A percentile compares a stretch with the other conserved stretches of the same genome.
Evolutionary conservation across 2,797 vertebrate species (phyloP).

Genomic region (Lepidocolaptes lacrymiger): DNA sequence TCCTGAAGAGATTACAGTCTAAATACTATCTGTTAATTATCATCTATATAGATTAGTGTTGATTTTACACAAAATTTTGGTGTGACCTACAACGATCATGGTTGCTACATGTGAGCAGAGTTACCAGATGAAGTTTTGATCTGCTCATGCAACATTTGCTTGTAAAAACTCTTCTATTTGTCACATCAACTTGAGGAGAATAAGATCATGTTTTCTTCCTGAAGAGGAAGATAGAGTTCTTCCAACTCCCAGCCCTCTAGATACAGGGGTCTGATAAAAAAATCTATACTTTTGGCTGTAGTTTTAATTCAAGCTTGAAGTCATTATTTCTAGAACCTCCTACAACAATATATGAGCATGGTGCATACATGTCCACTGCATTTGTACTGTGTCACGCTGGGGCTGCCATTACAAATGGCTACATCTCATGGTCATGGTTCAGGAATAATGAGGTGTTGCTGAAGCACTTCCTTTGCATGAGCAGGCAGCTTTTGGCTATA

Average conservation of each 20-base stretch:
- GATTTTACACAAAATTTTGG: background rate
- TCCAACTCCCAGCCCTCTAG: background rate
- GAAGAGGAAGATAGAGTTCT: background rate
- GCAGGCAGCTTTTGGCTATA: background rate
- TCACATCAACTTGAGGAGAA: background rate
- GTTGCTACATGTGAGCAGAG: background rate
- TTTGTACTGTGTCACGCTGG: background rate
- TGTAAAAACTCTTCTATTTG: background rate
- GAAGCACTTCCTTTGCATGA: background rate
- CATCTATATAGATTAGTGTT: background rate
- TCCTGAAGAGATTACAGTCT: background rate
- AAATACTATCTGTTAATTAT: slow-evolving; percentile 18
- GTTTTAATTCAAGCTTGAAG: background rate
- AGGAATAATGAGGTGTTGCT: background rate
- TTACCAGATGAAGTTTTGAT: background rate
- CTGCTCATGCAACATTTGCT: background rate
- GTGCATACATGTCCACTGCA: accelerated
- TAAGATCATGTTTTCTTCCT: background rate
- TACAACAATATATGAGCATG: background rate
- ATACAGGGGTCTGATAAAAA: background rate
- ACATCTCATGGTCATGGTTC: background rate
- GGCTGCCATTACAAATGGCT: background rate
- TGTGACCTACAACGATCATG: background rate
- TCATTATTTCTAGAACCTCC: background rate
- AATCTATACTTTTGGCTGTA: background rate